Evolutionary conservation across 2,113 vertebrate species (phyloP), one percentile per base, ranked within the genome.

Genomic region (Lepidothrix coronata): DNA sequence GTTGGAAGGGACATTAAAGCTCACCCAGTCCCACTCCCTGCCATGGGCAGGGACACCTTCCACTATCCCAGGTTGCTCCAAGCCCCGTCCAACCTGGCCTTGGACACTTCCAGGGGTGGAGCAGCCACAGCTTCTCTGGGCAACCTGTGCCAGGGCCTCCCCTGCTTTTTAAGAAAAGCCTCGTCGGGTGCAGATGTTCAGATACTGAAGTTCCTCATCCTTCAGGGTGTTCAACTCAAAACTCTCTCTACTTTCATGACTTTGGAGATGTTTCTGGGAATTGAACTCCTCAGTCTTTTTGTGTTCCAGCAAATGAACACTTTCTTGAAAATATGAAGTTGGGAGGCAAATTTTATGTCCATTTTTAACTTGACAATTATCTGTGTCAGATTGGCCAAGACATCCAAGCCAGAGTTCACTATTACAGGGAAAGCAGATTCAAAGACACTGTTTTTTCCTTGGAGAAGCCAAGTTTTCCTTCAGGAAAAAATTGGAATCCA

Each of bases 1-100:
- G 19, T 15, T 52, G 67, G 48, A 28, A 52, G 25, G 35, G n/a
- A 70, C 9, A 7, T 15, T 15, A 52, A 39, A 52, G 35, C 1
- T 4, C 19, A 39, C 3, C 35, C 5, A 4, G 5, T 39, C 0
- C 48, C 35, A 71, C 12, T 4, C 23, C 48, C 21, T 39, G 48
- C 68, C 48, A 30, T 17, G 14, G 44, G 27, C 35, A 52, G 48
- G 67, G 35, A 52, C 48, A 52, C 27, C 35, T 71, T 3, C 27
- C 66, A 68, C 66, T 2, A 18, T 6, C 17, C 33, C 66, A 49
- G 33, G 66, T 5, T 49, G 33, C 23, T 48, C 43, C 41, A 65
- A 65, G 21, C 21, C 63, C 30, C 2, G 4, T 66, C 63, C 66
- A 68, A 49, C 46, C 33, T 49, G 33, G 23, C 27, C 61, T 43